These are phyloP conservation scores for Hippopotamus amphibius DNA, from an alignment of 2,113 vertebrate species.

Conservation along the genomic window DNA sequence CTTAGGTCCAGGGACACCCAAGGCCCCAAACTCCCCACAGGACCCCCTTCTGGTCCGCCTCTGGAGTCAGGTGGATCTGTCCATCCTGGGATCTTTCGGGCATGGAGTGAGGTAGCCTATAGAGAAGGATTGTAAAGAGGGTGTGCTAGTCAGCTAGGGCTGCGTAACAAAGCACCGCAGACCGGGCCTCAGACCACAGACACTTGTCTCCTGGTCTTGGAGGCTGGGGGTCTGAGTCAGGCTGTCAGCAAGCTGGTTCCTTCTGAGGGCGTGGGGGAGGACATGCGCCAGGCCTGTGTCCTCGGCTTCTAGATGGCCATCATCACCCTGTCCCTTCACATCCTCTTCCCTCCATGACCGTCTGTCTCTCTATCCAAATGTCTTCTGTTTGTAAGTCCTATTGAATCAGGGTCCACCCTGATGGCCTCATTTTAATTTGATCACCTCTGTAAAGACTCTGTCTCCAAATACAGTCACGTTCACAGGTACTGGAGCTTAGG, in stretches of 20 bases:
- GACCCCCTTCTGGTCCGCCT: no score
- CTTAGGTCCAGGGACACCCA: not conserved
- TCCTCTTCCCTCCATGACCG: fast-evolving
- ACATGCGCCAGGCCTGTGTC: not conserved
- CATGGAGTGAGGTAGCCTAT: not conserved
- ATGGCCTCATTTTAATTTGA: not conserved
- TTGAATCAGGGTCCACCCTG: not conserved
- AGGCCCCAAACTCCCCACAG: not conserved
- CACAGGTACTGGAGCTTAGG: not conserved
- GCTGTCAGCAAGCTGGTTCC: fast-evolving
- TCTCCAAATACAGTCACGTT: not conserved
- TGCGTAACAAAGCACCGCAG: fast-evolving
- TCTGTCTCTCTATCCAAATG: not conserved
- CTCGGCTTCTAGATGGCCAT: fast-evolving
- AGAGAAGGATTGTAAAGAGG: fast-evolving
- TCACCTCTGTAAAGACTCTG: not conserved
- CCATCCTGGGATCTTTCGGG: not conserved
- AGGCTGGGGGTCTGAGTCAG: not conserved
- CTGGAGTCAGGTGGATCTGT: no score
- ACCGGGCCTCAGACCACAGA: fast-evolving
- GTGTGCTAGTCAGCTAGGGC: fast-evolving
- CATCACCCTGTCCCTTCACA: fast-evolving
- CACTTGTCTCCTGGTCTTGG: fast-evolving
- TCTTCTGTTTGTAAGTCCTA: no score
- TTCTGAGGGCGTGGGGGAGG: not conserved